phyloP scores from a whole-genome alignment of 2,113 vertebrate genomes.

The Malurus alboscapulatus region DNA sequence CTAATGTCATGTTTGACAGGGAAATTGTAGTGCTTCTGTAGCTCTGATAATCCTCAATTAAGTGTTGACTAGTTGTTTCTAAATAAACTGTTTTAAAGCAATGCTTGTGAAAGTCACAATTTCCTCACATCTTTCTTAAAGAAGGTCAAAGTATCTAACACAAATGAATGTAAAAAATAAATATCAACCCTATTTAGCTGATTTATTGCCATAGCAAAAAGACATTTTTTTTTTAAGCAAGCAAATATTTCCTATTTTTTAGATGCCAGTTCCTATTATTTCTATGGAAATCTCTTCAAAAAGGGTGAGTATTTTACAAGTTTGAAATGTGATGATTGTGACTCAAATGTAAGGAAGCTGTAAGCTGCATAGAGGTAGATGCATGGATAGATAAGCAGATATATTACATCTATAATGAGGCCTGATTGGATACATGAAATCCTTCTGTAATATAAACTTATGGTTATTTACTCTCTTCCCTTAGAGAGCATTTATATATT shows the following conservation, averaged over 20 bases:
- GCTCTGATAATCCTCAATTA: constrained; percentile 25
- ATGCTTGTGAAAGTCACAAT: background rate
- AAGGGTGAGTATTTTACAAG: constrained; percentile 79
- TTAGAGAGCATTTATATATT: background rate
- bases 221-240: background rate
- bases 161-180: background rate
- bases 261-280: constrained; percentile 86
- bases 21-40: constrained; percentile 1
- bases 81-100: background rate
- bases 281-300: constrained; percentile 94
- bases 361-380: background rate
- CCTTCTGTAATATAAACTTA: background rate
- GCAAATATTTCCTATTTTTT: constrained; percentile 26
- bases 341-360: background rate
- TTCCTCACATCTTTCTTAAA: background rate
- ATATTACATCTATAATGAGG: background rate
- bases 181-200: background rate
- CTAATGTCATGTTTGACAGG: constrained; percentile 33
- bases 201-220: background rate
- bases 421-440: background rate
- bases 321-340: background rate
- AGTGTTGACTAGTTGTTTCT: background rate
- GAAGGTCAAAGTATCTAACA: background rate
- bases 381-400: background rate
- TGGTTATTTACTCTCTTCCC: background rate